A percentile compares a stretch with the other conserved stretches of the same genome.
phyloP scores from a whole-genome alignment of 1,140 invertebrate genomes.

The Sinonovacula constricta region DNA sequence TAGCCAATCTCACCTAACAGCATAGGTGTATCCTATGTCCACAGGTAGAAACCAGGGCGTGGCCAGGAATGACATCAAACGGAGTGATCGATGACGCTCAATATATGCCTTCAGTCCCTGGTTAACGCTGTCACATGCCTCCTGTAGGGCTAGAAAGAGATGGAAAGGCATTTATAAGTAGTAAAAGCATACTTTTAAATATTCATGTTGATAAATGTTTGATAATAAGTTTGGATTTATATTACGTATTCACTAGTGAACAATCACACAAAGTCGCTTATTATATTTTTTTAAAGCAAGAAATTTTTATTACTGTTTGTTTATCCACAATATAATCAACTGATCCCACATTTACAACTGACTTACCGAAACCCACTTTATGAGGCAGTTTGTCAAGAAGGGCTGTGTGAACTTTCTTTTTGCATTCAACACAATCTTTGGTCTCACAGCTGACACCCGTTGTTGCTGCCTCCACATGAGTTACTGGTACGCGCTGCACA shows the following conservation, averaged over 20 bases:
- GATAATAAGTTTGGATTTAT: too few relatives aligned
- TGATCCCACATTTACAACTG: not conserved
- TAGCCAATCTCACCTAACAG: conserved; percentile 17
- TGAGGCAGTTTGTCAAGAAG: conserved; percentile 71
- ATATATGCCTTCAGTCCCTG: conserved; percentile 30
- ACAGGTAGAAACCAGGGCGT: conserved; percentile 35
- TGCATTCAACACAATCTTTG: conserved; percentile 62
- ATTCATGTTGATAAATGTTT: too few relatives aligned
- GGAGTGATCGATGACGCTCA: conserved; percentile 16
- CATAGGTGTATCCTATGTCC: conserved; percentile 38
- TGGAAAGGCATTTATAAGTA: too few relatives aligned
- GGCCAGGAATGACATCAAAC: conserved; percentile 30
- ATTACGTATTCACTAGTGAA: too few relatives aligned
- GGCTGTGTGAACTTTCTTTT: conserved; percentile 62
- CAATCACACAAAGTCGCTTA: too few relatives aligned
- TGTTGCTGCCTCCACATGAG: not conserved
- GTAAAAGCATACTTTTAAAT: too few relatives aligned
- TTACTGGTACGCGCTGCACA: conserved; percentile 47
- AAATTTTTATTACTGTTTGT: too few relatives aligned
- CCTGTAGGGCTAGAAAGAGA: conserved; percentile 42
- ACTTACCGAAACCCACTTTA: conserved; percentile 68
- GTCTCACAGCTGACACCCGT: conserved; percentile 38
- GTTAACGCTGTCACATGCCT: conserved; percentile 36
- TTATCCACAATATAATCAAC: too few relatives aligned
- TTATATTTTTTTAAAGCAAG: too few relatives aligned